These are phyloP conservation scores for Lobophora halterata DNA, from an alignment of 2,888 invertebrate genomes.

Conservation along the genomic window DNA sequence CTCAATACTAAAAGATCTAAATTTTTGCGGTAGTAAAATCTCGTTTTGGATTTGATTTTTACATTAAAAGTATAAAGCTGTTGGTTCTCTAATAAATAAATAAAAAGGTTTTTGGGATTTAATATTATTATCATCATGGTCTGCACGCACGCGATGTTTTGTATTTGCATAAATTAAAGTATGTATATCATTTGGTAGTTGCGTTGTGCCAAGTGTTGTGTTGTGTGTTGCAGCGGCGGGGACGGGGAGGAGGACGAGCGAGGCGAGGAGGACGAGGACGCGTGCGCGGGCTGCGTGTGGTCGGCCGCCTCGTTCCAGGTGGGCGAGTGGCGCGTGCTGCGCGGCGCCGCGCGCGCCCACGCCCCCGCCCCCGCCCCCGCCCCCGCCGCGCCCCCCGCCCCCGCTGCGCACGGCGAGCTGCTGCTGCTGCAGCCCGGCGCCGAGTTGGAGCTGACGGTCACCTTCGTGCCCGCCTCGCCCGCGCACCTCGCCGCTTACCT, in stretches of 20 bases:
- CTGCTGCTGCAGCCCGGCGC: constrained; percentile 81
- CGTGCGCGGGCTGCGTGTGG: constrained; percentile 34
- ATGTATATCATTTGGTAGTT: no score
- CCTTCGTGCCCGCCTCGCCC: constrained; percentile 66
- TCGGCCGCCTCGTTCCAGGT: constrained; percentile 43
- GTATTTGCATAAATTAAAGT: no score
- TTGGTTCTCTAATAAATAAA: no score
- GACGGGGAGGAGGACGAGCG: constrained; percentile 16
- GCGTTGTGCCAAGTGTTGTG: no score
- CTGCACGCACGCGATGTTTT: no score
- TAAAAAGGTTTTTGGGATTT: no score
- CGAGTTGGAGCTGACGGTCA: constrained; percentile 67
- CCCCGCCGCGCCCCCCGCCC: constrained; percentile 15
- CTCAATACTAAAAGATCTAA: no score
- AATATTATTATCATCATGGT: no score
- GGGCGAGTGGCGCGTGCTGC: constrained; percentile 44
- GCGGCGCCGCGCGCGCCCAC: constrained; percentile 30
- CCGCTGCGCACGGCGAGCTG: constrained; percentile 17
- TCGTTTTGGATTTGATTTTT: no score
- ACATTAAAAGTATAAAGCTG: no score
- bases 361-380: constrained; percentile 9
- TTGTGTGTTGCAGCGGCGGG: constrained; percentile 18
- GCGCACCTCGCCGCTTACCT: constrained; percentile 70
- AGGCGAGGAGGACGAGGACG: constrained; percentile 18
- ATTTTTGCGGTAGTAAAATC: no score